phyloP scores from a whole-genome alignment of 2,797 vertebrate species.

The Poecilia picta region DNA sequence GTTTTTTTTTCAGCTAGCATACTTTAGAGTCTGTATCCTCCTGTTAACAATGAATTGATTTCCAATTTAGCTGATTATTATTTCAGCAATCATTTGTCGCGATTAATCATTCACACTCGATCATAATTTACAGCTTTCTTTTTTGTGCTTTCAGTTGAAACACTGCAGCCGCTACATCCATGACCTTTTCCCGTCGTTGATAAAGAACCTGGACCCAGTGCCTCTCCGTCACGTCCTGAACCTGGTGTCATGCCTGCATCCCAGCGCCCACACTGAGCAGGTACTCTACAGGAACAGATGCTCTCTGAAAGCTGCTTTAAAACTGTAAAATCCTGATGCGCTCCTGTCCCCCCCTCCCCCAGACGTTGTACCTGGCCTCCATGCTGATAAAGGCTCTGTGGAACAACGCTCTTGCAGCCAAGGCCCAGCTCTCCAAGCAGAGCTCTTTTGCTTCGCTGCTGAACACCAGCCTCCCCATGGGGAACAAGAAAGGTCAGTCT shows the following conservation, averaged over 20 bases:
- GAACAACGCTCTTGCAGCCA: conserved; percentile 98
- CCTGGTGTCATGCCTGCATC: conserved; percentile 95
- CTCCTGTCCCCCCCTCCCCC: conserved; percentile 25
- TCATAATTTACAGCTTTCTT: not conserved
- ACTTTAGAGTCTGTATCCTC: no score
- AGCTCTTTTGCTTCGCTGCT: conserved; percentile 98
- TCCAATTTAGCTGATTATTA: no score
- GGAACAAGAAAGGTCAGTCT: conserved; percentile 94
- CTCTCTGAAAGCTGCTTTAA: not conserved
- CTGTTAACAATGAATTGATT: no score
- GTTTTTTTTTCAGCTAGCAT: no score
- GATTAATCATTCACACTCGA: no score
- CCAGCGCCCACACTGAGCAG: conserved; percentile 97
- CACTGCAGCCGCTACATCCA: conserved; percentile 99
- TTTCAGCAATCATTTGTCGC: no score
- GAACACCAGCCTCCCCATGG: conserved; percentile 96
- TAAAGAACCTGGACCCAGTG: conserved; percentile 98
- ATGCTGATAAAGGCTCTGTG: conserved; percentile 99
- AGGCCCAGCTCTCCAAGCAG: conserved; percentile 98
- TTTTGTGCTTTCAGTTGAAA: conserved; percentile 84
- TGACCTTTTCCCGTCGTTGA: conserved; percentile 96
- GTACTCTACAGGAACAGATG: conserved; percentile 64
- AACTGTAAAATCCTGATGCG: not conserved
- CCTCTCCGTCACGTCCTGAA: conserved; percentile 97
- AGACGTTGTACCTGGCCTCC: conserved; percentile 97